phyloP scores from a whole-genome alignment of 2,888 invertebrate species.

The Dryadula phaetusa region DNA sequence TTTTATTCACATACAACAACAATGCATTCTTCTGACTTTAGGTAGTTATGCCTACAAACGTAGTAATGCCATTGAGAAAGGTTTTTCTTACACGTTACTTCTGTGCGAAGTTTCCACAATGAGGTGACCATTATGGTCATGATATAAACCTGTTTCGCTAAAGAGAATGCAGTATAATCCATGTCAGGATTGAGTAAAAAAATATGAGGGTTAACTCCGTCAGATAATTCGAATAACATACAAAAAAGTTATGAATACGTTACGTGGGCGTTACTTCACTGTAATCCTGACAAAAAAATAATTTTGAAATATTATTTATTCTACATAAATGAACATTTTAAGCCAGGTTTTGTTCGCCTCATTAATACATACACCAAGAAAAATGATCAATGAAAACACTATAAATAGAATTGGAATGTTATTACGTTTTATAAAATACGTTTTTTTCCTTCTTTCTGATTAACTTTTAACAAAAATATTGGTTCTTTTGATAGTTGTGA shows the following conservation, averaged over 20 bases:
- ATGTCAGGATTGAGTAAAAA: constrained; percentile 50
- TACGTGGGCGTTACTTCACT: constrained; percentile 65
- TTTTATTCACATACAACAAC: constrained; percentile 26
- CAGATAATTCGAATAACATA: constrained; percentile 57
- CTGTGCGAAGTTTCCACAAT: constrained; percentile 45
- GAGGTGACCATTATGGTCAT: constrained; percentile 46
- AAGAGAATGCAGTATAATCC: constrained; percentile 51
- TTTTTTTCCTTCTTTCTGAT: constrained; percentile 21
- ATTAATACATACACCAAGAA: neutral
- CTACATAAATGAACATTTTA: neutral
- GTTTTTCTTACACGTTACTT: constrained; percentile 43
- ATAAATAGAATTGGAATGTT: no score
- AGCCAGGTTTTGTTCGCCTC: neutral
- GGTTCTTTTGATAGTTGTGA: constrained; percentile 21
- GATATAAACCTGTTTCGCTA: constrained; percentile 43
- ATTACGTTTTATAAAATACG: neutral
- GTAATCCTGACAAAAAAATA: no score
- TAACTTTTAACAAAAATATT: constrained; percentile 19
- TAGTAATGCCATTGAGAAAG: constrained; percentile 46
- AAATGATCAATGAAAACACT: no score
- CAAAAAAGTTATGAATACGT: constrained; percentile 63
- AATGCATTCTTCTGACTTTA: constrained; percentile 44
- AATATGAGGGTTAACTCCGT: constrained; percentile 47
- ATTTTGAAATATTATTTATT: no score
- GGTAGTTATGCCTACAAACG: constrained; percentile 41